Conservation (phyloP, 2,888 invertebrate genomes). For the Uloborus plumipes region DNA sequence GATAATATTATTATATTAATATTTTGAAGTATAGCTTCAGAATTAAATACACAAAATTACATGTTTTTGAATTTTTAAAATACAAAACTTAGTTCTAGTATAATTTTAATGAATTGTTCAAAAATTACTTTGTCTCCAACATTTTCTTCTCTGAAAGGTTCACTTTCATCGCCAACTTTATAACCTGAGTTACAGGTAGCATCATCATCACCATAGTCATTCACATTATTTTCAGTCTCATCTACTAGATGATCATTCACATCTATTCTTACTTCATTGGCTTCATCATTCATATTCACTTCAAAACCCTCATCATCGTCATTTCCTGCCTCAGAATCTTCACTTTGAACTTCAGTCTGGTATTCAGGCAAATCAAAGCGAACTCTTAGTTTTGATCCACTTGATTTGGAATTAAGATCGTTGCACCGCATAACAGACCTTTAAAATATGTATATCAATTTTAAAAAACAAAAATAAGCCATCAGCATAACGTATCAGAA, state of each 20-base stretch:
- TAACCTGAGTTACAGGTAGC: neutral
- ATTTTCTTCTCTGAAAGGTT: slow-evolving; percentile 17
- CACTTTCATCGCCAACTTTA: neutral
- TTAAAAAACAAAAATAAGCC: no score
- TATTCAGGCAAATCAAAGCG: slow-evolving; percentile 16
- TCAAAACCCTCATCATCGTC: neutral
- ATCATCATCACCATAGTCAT: neutral
- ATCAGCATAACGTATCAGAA: no score
- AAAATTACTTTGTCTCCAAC: slow-evolving; percentile 23
- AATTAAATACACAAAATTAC: no score
- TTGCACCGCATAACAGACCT: no score
- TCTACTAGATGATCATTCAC: neutral
- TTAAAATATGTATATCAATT: no score
- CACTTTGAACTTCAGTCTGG: neutral
- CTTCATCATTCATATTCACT: no score
- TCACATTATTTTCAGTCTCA: neutral
- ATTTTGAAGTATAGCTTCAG: no score
- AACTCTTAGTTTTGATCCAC: slow-evolving; percentile 18
- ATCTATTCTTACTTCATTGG: neutral
- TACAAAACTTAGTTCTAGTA: no score
- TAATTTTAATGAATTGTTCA: neutral
- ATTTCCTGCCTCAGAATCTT: neutral
- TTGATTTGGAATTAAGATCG: no score
- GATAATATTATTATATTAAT: no score
- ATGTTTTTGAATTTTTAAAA: no score